These are phyloP conservation scores for Malachius bipustulatus DNA, from an alignment of 2,888 invertebrate species.

Conservation along the genomic window DNA sequence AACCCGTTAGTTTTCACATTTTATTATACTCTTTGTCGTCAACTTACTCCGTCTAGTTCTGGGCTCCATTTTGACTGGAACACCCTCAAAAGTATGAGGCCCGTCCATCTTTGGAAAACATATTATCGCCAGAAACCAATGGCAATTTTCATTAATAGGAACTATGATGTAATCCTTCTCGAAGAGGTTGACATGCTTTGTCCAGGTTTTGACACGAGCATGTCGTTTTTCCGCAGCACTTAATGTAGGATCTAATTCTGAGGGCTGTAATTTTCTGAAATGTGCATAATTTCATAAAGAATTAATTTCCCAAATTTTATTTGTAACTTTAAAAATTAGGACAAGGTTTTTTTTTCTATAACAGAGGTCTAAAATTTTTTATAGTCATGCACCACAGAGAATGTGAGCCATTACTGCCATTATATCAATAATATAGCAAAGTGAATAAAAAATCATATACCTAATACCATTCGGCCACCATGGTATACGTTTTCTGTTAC, in stretches of 20 bases:
- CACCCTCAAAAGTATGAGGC: slow-evolving; percentile 55
- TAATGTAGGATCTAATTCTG: slow-evolving; percentile 53
- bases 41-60: slow-evolving; percentile 39
- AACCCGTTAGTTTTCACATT: not conserved
- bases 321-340: no score
- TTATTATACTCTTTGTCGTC: no score
- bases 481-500: no score
- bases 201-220: slow-evolving; percentile 88
- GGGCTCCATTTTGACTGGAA: slow-evolving; percentile 39
- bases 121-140: slow-evolving; percentile 96
- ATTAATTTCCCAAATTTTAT: not conserved
- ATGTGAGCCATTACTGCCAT: no score
- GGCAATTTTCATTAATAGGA: slow-evolving; percentile 95
- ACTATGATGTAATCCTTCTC: slow-evolving; percentile 92
- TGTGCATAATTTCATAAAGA: not conserved
- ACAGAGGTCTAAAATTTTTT: no score
- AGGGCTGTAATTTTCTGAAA: slow-evolving; percentile 45
- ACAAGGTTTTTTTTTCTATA: no score
- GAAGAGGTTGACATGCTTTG: slow-evolving; percentile 91
- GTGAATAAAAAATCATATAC: no score
- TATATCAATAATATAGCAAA: no score
- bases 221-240: slow-evolving; percentile 77
- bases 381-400: no score
- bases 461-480: no score
- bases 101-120: slow-evolving; percentile 82